Conservation (phyloP, 2,888 invertebrate species). For the Therioaphis trifolii region DNA sequence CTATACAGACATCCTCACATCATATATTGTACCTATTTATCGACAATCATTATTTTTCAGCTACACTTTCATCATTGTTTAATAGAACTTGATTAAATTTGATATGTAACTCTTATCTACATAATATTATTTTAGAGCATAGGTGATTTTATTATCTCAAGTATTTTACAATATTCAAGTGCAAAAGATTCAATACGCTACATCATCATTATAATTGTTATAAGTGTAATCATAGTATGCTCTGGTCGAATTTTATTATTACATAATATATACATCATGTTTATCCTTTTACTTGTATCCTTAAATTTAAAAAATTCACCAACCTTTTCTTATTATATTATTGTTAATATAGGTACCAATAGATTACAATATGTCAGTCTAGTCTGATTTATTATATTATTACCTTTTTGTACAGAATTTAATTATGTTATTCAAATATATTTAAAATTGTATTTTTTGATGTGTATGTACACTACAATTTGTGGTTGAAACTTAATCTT, state of each 20-base stretch:
- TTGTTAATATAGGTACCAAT: constrained; percentile 6
- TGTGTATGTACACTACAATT: not conserved
- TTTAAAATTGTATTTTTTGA: not conserved
- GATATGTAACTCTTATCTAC: not conserved
- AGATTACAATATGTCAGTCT: not conserved
- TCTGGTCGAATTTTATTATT: constrained; percentile 1
- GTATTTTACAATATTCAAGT: not conserved
- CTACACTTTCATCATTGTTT: not conserved
- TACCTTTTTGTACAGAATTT: constrained; percentile 1
- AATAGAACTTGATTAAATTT: constrained; percentile 12
- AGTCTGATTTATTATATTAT: constrained; percentile 2
- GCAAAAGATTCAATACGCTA: not conserved
- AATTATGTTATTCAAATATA: constrained; percentile 2
- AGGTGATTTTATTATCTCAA: not conserved
- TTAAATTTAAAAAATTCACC: constrained; percentile 8
- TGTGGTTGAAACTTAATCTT: not conserved
- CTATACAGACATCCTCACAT: constrained; percentile 9
- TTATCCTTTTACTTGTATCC: not conserved
- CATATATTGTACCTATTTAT: constrained; percentile 7
- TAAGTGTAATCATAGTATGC: not conserved
- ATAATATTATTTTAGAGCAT: not conserved
- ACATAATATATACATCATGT: not conserved
- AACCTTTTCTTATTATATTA: constrained; percentile 1
- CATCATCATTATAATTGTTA: not conserved
- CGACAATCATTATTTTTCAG: constrained; percentile 53